Evolutionary conservation across 2,888 invertebrate species (phyloP).

Genomic region (Glaucopsyche alexis): DNA sequence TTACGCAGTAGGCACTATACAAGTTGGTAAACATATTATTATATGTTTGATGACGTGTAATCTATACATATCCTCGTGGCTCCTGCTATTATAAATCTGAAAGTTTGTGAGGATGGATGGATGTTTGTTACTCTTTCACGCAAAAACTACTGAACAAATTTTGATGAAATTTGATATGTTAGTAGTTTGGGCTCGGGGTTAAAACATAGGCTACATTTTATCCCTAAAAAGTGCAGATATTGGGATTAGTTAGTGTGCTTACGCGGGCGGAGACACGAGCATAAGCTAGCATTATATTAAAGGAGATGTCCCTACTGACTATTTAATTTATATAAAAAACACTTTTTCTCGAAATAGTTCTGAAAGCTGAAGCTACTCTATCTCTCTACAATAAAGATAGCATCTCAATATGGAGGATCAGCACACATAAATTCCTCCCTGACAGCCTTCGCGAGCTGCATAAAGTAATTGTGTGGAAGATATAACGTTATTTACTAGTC

Average conservation of each 20-base stretch:
- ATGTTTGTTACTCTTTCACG: too few species aligned
- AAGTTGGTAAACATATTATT: not conserved
- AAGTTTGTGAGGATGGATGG: too few species aligned
- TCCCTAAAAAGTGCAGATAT: too few species aligned
- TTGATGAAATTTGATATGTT: not conserved
- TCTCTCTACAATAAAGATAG: not conserved
- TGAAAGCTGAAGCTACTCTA: not conserved
- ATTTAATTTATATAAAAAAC: too few species aligned
- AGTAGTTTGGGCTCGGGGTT: too few species aligned
- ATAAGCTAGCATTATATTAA: too few species aligned
- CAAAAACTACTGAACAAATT: not conserved
- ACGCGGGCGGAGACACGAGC: too few species aligned
- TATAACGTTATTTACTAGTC: not conserved
- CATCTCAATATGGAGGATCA: conserved; percentile 34
- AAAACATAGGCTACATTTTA: too few species aligned
- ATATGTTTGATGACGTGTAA: not conserved
- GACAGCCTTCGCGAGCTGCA: conserved; percentile 38
- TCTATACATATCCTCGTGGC: not conserved
- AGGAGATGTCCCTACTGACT: too few species aligned
- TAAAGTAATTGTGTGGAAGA: conserved; percentile 39
- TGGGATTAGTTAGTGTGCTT: too few species aligned
- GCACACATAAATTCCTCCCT: conserved; percentile 39
- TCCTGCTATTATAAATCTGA: not conserved
- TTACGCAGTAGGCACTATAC: not conserved
- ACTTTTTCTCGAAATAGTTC: too few species aligned